These are phyloP conservation scores for Drosophila parvula DNA, from an alignment of 1,140 invertebrate species.

Conservation along the genomic window DNA sequence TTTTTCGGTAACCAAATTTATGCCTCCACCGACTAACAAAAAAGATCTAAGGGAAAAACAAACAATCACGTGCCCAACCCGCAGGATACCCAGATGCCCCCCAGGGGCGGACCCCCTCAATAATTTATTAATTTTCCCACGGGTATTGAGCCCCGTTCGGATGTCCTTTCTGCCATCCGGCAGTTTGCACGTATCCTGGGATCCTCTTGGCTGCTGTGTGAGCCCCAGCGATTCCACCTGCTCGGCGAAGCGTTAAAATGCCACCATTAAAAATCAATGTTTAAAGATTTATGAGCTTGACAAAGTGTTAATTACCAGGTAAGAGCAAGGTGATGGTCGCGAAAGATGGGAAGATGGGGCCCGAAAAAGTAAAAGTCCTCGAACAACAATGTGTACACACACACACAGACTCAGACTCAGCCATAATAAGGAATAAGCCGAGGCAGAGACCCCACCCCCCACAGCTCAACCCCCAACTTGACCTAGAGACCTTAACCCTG, in stretches of 20 bases:
- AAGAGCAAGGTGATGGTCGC: conserved; percentile 22
- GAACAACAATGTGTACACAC: conserved; percentile 13
- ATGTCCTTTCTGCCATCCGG: conserved; percentile 15
- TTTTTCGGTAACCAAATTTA: conserved; percentile 11
- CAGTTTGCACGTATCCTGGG: conserved; percentile 55
- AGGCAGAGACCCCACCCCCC: not conserved
- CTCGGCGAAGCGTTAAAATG: conserved; percentile 70
- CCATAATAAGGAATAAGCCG: conserved; percentile 27
- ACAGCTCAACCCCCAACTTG: conserved; percentile 8
- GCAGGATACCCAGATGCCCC: too few relatives aligned
- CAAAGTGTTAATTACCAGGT: conserved; percentile 77
- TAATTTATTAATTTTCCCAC: conserved; percentile 54
- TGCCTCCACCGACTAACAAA: not conserved
- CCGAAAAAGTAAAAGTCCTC: conserved; percentile 24
- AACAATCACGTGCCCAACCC: conserved; percentile 28
- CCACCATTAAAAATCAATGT: conserved; percentile 80
- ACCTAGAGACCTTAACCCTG: conserved; percentile 16
- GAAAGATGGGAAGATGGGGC: conserved; percentile 9
- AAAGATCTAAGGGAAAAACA: conserved; percentile 22
- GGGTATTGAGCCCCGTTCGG: conserved; percentile 26
- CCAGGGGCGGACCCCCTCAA: conserved; percentile 4
- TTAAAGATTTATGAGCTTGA: conserved; percentile 79
- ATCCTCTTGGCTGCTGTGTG: conserved; percentile 5
- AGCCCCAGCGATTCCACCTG: conserved; percentile 29
- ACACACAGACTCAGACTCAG: conserved; percentile 8